Evolutionary conservation across 1,140 invertebrate species (phyloP).

Genomic region (Popillia japonica): DNA sequence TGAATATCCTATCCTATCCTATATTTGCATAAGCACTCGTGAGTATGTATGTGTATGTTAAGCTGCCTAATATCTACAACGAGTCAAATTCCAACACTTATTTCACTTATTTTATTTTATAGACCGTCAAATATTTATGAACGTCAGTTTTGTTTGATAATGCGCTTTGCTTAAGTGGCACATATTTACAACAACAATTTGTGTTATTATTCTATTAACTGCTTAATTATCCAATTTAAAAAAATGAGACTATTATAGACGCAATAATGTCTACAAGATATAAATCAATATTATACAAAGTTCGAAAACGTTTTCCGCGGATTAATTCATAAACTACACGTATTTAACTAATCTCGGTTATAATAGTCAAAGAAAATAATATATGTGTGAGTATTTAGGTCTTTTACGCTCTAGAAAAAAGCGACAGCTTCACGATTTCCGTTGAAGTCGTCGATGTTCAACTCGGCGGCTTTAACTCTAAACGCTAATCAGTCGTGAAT

Average conservation of each 20-base stretch:
- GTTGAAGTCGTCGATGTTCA: background rate
- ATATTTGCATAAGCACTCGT: too few relatives aligned
- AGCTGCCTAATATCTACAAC: background rate
- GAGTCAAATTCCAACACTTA: background rate
- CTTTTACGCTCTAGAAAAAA: too few relatives aligned
- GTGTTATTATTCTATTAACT: background rate
- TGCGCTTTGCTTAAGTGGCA: background rate
- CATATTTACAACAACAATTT: constrained; percentile 38
- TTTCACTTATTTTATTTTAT: too few relatives aligned
- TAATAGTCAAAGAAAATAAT: too few relatives aligned
- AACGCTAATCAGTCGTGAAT: background rate
- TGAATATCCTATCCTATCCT: too few relatives aligned
- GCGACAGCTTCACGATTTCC: background rate
- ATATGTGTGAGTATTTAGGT: too few relatives aligned
- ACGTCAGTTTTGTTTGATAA: background rate
- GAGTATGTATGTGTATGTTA: background rate
- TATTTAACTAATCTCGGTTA: too few relatives aligned
- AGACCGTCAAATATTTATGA: background rate
- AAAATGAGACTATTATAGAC: background rate
- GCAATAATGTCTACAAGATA: too few relatives aligned
- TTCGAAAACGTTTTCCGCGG: too few relatives aligned
- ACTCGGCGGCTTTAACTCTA: background rate
- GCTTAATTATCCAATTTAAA: constrained; percentile 34
- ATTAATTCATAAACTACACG: too few relatives aligned
- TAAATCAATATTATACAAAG: too few relatives aligned